Evolutionary conservation across 2,113 vertebrate species (phyloP).

Genomic region (Condylura cristata): DNA sequence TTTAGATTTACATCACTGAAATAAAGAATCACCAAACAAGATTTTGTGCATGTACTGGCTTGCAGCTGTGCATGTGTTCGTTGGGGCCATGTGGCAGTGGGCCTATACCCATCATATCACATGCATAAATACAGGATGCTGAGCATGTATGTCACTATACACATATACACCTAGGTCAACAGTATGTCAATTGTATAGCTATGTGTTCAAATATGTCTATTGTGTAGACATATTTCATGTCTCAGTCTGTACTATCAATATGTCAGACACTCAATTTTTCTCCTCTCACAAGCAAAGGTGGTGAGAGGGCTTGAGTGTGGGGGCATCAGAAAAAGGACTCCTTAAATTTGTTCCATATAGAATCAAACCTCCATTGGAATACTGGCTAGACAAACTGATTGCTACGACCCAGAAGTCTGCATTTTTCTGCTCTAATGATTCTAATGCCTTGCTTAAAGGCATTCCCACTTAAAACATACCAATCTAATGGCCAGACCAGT

Average conservation of each 20-base stretch:
- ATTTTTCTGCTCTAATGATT: not conserved
- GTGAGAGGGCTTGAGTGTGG: fast-evolving
- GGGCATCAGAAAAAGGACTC: not conserved
- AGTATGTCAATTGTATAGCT: not conserved
- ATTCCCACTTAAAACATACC: not conserved
- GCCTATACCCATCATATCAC: not conserved
- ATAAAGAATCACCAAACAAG: not conserved
- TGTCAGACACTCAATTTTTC: not conserved
- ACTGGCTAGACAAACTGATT: not conserved
- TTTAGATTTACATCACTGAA: not conserved
- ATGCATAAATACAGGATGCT: not conserved
- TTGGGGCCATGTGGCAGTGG: not conserved
- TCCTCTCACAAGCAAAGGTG: not conserved
- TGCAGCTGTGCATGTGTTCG: no score
- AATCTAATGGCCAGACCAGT: not conserved
- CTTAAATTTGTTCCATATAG: not conserved
- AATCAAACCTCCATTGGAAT: not conserved
- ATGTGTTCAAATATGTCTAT: not conserved
- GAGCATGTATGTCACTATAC: not conserved
- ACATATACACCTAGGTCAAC: not conserved
- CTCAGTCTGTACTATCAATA: not conserved
- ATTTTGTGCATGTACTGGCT: not conserved
- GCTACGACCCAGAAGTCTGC: not conserved
- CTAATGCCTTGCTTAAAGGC: not conserved
- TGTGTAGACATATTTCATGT: not conserved